Evolutionary conservation across 2,888 invertebrate genomes (phyloP), one percentile per base, ranked within the genome.

Genomic region (Rhogogaster chlorosoma): DNA sequence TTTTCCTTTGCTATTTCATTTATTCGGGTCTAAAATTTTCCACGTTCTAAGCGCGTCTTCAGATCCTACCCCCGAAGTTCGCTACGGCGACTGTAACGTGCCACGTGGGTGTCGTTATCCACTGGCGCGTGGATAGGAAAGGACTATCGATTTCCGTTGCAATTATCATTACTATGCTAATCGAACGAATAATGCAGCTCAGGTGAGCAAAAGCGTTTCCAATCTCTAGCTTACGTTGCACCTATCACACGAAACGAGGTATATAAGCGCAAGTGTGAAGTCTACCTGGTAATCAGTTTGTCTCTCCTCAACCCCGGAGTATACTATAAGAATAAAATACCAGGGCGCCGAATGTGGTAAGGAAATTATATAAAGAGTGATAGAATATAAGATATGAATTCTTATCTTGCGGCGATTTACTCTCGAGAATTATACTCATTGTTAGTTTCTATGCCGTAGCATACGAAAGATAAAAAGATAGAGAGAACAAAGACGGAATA

Each of bases 401-500:
- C 26, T 61, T 32, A 78, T 78, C 78, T 53, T 10, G 53, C 32
- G 36, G 36, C 87, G 70, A 86, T 87, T 87, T 61, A 61, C 67
- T 83, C 80, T 77, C 61, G 38, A 57, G 38, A 61, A 80, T 42
- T 36, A 80, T 29, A 77, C 53, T 49, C 53, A 29, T n/a, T 53
- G 73, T 38, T 73, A 26, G 73, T 42, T 77, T 77, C 49, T 29
- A 29, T 29, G 12, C 38, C n/a, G 45, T 42, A 42, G 42, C 67
- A 53, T 71, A 85, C 61, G 77, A 53, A 70, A 67, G 84, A 83
- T 83, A 85, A 77, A 86, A 88, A 85, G 77, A 84, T 38, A 84
- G 75, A 85, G 84, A 85, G 86, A 85, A 85, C 83, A 77, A 75
- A 82, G 83, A 83, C 18, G 67, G 83, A 22, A n/a, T 42, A 45